Evolutionary conservation across 2,797 vertebrate genomes (phyloP).

Genomic region (Liparis tanakae): DNA sequence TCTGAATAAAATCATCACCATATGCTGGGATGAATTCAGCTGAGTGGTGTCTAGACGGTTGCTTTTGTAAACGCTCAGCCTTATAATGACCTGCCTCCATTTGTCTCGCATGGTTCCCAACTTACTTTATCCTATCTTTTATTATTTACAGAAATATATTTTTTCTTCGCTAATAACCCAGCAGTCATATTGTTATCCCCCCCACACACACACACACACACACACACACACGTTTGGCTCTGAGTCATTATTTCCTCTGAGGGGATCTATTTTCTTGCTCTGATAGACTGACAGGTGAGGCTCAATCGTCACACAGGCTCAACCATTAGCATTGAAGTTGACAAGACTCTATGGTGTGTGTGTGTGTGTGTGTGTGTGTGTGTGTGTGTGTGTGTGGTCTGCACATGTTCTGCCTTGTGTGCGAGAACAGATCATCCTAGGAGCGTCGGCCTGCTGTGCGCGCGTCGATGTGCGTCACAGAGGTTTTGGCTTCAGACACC

Average conservation of each 20-base stretch:
- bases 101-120: slow-evolving; percentile 2
- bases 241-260: slow-evolving; percentile 51
- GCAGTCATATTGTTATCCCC: background rate
- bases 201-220: slow-evolving; percentile 22
- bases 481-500: slow-evolving; percentile 68
- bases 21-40: background rate
- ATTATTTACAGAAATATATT: slow-evolving; percentile 15
- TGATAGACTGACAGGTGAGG: slow-evolving; percentile 59
- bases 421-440: too few relatives aligned
- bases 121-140: background rate
- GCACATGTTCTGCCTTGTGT: too few relatives aligned
- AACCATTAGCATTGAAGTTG: slow-evolving; percentile 66
- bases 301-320: slow-evolving; percentile 57
- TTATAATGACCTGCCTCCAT: slow-evolving; percentile 4
- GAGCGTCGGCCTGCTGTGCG: too few relatives aligned
- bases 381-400: background rate
- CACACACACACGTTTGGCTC: slow-evolving; percentile 21
- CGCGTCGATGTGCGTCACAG: slow-evolving; percentile 55
- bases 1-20: background rate
- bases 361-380: background rate
- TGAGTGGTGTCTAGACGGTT: background rate
- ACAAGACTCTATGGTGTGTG: slow-evolving; percentile 28
- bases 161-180: slow-evolving; percentile 21
- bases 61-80: background rate
- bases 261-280: slow-evolving; percentile 41